Percentiles rank a stretch among this genome's conserved stretches.
Conservation (phyloP, 2,888 invertebrate species). For the Scotopteryx bipunctaria region DNA sequence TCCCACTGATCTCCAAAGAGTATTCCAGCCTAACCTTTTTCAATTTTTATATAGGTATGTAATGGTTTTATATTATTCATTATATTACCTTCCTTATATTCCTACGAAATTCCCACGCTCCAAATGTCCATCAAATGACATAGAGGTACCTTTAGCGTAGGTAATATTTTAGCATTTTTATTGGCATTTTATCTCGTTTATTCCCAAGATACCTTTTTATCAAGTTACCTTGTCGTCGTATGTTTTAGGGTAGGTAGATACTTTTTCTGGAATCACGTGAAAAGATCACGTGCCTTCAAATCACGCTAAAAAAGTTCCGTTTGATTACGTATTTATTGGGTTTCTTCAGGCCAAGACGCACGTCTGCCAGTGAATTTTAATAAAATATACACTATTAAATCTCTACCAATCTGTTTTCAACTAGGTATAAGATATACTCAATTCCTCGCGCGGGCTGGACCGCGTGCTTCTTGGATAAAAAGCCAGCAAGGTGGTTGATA, state of each 20-base stretch:
- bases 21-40: conserved; percentile 29
- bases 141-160: conserved; percentile 12
- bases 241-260: conserved; percentile 8
- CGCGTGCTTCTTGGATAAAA: no score
- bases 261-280: background rate
- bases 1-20: conserved; percentile 4
- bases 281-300: background rate
- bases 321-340: background rate
- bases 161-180: conserved; percentile 21
- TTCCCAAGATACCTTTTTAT: conserved; percentile 18
- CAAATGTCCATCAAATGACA: conserved; percentile 21
- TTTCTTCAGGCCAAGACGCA: background rate
- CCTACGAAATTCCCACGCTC: conserved; percentile 5
- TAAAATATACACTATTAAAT: no score
- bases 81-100: no score
- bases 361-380: no score
- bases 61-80: no score
- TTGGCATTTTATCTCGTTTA: conserved; percentile 17
- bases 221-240: background rate
- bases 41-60: conserved; percentile 10
- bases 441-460: no score
- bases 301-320: background rate
- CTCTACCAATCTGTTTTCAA: no score
- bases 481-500: no score
- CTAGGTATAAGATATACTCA: no score